These are phyloP conservation scores for Notolepis coatsorum DNA, from an alignment of 2,797 vertebrate species.

Conservation along the genomic window DNA sequence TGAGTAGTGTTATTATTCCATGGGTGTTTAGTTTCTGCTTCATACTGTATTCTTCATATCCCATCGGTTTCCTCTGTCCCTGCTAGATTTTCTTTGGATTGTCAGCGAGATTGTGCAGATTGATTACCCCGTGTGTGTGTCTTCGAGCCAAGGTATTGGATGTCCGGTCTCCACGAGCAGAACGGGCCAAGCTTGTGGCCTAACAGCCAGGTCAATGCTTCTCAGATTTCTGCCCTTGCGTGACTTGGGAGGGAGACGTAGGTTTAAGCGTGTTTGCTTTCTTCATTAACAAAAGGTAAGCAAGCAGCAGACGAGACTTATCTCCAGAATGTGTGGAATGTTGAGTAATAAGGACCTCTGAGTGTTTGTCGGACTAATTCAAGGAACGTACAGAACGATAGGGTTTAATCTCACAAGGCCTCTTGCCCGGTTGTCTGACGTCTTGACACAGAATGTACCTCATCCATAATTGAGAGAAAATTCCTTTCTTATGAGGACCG, in stretches of 20 bases:
- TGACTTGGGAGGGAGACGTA: constrained; percentile 7
- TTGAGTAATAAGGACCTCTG: constrained; percentile 39
- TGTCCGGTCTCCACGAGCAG: constrained; percentile 37
- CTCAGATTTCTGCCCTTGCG: constrained; percentile 46
- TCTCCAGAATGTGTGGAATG: constrained; percentile 60
- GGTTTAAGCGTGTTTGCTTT: constrained; percentile 23
- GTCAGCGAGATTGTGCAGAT: constrained; percentile 39
- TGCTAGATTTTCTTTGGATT: constrained; percentile 29
- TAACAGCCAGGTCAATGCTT: constrained; percentile 27
- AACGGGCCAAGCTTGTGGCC: constrained; percentile 21
- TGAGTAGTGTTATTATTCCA: constrained; percentile 30
- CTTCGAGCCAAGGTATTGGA: constrained; percentile 21
- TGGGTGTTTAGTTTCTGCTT: constrained; percentile 25
- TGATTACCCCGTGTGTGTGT: constrained; percentile 14
- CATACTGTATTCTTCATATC: constrained; percentile 3
- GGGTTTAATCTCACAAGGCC: constrained; percentile 33
- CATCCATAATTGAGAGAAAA: constrained; percentile 1
- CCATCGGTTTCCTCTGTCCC: constrained; percentile 8
- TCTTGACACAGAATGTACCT: neutral
- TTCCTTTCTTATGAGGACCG: constrained; percentile 24
- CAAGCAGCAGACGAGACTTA: constrained; percentile 34
- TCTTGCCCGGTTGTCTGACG: neutral
- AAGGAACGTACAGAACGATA: constrained; percentile 33
- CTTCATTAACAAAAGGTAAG: constrained; percentile 31
- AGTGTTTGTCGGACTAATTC: constrained; percentile 27